Evolutionary conservation across 2,888 invertebrate genomes (phyloP).

Genomic region (Boloria euphrosyne): DNA sequence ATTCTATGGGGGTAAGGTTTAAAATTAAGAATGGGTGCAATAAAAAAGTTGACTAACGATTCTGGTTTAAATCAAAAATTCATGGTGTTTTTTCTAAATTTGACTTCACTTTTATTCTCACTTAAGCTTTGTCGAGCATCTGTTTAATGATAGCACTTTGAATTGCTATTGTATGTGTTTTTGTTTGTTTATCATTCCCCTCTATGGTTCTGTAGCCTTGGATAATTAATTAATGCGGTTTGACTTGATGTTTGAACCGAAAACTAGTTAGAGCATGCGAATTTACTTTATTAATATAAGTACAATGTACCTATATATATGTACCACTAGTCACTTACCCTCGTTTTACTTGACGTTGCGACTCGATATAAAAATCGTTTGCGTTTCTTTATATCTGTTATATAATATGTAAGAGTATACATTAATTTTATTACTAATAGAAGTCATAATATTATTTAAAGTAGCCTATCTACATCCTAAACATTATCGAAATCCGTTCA

Average conservation of each 20-base stretch:
- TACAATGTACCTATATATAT: too few species aligned
- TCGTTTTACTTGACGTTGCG: too few species aligned
- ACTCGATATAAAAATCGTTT: too few species aligned
- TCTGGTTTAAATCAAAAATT: constrained; percentile 80
- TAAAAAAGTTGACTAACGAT: constrained; percentile 82
- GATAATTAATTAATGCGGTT: constrained; percentile 23
- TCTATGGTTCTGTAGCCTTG: constrained; percentile 2
- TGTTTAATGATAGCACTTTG: constrained; percentile 65
- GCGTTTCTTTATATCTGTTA: too few species aligned
- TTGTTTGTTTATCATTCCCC: constrained; percentile 36
- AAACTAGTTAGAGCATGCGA: neutral
- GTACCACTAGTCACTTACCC: too few species aligned
- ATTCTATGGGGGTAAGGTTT: constrained; percentile 46
- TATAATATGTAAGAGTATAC: too few species aligned
- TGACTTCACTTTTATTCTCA: constrained; percentile 69
- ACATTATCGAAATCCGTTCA: too few species aligned
- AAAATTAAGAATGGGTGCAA: constrained; percentile 35
- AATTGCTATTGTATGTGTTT: constrained; percentile 40
- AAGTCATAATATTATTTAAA: too few species aligned
- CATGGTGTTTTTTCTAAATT: constrained; percentile 70
- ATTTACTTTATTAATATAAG: neutral
- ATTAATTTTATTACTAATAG: too few species aligned
- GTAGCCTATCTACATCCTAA: too few species aligned
- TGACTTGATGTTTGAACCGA: neutral
- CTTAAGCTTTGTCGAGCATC: constrained; percentile 64